Evolutionary conservation across 1,140 invertebrate genomes (phyloP).

Genomic region (Centruroides sculpturatus): DNA sequence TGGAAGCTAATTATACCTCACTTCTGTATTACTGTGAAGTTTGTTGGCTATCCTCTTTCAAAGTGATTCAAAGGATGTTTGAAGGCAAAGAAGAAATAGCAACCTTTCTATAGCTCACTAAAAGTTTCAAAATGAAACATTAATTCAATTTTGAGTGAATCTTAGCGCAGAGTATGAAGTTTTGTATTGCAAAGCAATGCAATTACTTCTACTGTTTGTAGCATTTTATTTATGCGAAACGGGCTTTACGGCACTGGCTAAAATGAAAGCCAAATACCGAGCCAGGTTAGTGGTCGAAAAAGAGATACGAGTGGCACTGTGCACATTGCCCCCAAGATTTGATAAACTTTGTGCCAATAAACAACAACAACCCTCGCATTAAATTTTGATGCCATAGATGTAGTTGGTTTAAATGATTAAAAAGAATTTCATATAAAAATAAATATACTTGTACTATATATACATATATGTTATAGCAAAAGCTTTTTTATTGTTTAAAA

Average conservation of each 20-base stretch:
- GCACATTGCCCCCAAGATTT: background rate
- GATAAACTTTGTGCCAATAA: background rate
- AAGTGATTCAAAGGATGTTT: background rate
- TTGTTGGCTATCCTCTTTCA: background rate
- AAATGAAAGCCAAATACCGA: constrained; percentile 22
- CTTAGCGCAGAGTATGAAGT: background rate
- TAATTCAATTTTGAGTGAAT: background rate
- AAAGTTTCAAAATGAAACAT: background rate
- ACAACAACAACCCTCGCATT: background rate
- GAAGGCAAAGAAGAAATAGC: background rate
- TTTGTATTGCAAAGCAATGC: background rate
- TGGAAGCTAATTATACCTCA: background rate
- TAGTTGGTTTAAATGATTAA: too few relatives aligned
- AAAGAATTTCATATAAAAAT: too few relatives aligned
- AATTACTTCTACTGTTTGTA: constrained; percentile 21
- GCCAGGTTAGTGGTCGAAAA: constrained; percentile 21
- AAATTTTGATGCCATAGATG: too few relatives aligned
- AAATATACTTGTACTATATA: too few relatives aligned
- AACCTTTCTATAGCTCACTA: background rate
- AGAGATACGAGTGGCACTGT: constrained; percentile 24
- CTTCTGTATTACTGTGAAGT: background rate
- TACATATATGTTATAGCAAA: too few relatives aligned
- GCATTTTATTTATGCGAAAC: constrained; percentile 22
- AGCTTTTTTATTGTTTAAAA: too few relatives aligned
- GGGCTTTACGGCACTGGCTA: constrained; percentile 22